phyloP scores from a whole-genome alignment of 2,113 vertebrate species.

The Euleptes europaea region DNA sequence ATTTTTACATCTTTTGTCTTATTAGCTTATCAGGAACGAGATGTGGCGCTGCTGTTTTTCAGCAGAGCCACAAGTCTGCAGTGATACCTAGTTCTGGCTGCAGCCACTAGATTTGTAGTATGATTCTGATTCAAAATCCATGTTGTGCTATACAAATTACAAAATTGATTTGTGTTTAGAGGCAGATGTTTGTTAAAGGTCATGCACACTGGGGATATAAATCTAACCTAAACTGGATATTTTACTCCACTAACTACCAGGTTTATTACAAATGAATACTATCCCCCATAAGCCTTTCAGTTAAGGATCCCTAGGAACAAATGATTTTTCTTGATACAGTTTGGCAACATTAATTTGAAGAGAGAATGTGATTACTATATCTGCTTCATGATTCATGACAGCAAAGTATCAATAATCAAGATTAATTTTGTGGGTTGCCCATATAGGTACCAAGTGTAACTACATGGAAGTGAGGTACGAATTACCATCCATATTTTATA shows the following conservation, averaged over 20 bases:
- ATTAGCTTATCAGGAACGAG: not conserved
- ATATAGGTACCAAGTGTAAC: constrained; percentile 41
- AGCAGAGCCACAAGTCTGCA: not conserved
- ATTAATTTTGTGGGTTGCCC: constrained; percentile 34
- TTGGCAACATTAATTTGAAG: constrained; percentile 49
- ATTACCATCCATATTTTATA: constrained; percentile 15
- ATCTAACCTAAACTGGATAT: not conserved
- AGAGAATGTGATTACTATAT: constrained; percentile 39
- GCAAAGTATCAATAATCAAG: constrained; percentile 47
- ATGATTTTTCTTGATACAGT: constrained; percentile 57
- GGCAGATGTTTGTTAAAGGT: not conserved
- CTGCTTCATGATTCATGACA: constrained; percentile 32
- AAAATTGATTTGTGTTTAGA: not conserved
- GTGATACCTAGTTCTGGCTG: not conserved
- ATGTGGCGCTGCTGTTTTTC: not conserved
- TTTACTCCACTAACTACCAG: not conserved
- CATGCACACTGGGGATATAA: not conserved
- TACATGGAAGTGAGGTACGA: not conserved
- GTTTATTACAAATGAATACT: not conserved
- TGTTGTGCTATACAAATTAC: not conserved
- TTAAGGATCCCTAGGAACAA: constrained; percentile 38
- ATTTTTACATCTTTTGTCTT: not conserved
- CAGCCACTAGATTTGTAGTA: not conserved
- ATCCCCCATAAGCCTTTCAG: constrained; percentile 7
- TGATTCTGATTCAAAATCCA: not conserved